These are phyloP conservation scores for Scaptomyza hsui DNA, from an alignment of 1,140 invertebrate genomes.

Conservation along the genomic window DNA sequence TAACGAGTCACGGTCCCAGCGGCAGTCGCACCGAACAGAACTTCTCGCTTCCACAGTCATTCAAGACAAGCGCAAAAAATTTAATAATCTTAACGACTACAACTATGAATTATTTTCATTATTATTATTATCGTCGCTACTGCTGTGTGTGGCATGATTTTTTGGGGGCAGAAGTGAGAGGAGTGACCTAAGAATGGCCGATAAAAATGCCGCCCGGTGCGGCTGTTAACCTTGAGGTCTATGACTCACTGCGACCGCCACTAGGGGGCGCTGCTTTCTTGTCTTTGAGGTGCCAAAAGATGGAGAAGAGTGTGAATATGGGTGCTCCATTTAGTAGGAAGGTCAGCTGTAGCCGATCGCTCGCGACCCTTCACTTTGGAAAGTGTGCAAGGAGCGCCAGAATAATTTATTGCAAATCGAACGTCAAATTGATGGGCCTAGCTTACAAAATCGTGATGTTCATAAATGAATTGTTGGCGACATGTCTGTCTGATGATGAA, in stretches of 20 bases:
- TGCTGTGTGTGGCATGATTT: slow-evolving; percentile 29
- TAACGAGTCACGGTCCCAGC: slow-evolving; percentile 39
- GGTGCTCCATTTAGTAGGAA: slow-evolving; percentile 64
- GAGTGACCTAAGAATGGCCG: slow-evolving; percentile 58
- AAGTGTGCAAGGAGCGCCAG: slow-evolving; percentile 66
- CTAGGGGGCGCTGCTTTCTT: slow-evolving; percentile 63
- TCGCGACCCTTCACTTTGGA: slow-evolving; percentile 72
- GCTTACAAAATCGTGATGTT: slow-evolving; percentile 64
- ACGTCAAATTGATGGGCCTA: slow-evolving; percentile 42
- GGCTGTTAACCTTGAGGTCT: slow-evolving; percentile 82
- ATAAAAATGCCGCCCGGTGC: slow-evolving; percentile 58
- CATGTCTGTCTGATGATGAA: slow-evolving; percentile 65
- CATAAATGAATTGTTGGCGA: slow-evolving; percentile 80
- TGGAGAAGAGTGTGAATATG: slow-evolving; percentile 48
- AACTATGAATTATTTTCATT: slow-evolving; percentile 79
- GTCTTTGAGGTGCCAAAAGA: slow-evolving; percentile 42
- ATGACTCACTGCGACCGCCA: slow-evolving; percentile 66
- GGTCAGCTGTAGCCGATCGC: slow-evolving; percentile 45
- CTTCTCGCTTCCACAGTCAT: slow-evolving; percentile 48
- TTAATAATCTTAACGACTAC: slow-evolving; percentile 74
- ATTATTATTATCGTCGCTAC: slow-evolving; percentile 62
- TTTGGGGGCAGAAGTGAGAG: slow-evolving; percentile 14
- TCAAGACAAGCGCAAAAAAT: slow-evolving; percentile 55
- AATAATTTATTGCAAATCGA: slow-evolving; percentile 76
- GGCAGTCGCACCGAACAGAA: slow-evolving; percentile 21